phyloP scores from a whole-genome alignment of 2,888 invertebrate species.

The Mongoloraphidia duomilia region DNA sequence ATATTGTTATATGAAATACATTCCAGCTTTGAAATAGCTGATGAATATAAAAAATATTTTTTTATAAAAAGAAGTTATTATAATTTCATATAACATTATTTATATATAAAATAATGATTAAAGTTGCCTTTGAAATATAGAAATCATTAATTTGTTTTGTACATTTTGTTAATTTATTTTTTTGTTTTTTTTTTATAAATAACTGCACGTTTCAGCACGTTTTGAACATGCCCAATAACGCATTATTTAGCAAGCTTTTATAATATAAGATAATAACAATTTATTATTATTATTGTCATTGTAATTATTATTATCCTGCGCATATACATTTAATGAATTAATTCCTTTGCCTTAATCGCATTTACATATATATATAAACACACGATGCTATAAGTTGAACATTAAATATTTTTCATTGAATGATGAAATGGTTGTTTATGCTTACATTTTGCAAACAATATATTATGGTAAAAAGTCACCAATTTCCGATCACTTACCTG shows the following conservation, averaged over 20 bases:
- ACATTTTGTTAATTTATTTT: not conserved
- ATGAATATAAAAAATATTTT: too few relatives aligned
- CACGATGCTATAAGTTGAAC: not conserved
- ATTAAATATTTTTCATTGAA: not conserved
- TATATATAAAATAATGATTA: too few relatives aligned
- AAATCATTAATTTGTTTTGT: not conserved
- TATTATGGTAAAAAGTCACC: too few relatives aligned
- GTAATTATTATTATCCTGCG: not conserved
- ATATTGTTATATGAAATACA: too few relatives aligned
- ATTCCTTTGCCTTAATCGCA: not conserved
- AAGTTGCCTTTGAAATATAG: not conserved
- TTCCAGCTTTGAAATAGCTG: too few relatives aligned
- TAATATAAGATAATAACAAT: not conserved
- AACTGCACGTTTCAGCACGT: not conserved
- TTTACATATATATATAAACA: not conserved
- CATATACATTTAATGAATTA: too few relatives aligned
- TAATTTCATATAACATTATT: too few relatives aligned
- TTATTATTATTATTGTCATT: slow-evolving; percentile 4
- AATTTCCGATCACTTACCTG: too few relatives aligned
- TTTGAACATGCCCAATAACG: not conserved
- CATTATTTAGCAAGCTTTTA: not conserved
- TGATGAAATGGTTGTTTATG: too few relatives aligned
- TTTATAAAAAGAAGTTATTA: too few relatives aligned
- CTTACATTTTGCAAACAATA: too few relatives aligned
- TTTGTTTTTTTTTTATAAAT: not conserved